Conservation (phyloP, 2,888 invertebrate species). For the Dexiosoma caninum region DNA sequence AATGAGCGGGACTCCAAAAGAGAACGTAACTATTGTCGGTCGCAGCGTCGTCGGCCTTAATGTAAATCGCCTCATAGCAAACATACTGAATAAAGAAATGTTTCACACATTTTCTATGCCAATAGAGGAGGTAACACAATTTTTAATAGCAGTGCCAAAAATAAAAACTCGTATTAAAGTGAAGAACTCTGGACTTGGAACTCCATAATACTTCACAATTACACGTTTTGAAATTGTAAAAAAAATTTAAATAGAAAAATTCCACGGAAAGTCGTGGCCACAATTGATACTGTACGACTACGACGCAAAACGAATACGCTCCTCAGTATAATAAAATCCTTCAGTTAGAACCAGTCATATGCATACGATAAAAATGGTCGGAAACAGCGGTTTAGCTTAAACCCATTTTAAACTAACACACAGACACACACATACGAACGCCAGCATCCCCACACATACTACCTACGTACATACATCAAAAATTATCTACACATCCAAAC, state of each 20-base stretch:
- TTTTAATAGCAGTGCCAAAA: too few relatives aligned
- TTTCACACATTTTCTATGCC: too few relatives aligned
- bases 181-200: too few relatives aligned
- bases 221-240: not conserved
- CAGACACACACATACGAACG: not conserved
- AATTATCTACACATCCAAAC: slow-evolving; percentile 12
- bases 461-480: slow-evolving; percentile 14
- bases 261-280: too few relatives aligned
- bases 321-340: not conserved
- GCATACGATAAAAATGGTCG: not conserved
- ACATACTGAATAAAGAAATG: too few relatives aligned
- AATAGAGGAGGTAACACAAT: too few relatives aligned
- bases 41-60: too few relatives aligned
- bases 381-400: not conserved
- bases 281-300: not conserved
- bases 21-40: too few relatives aligned
- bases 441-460: not conserved
- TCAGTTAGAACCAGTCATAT: slow-evolving; percentile 7
- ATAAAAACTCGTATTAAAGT: too few relatives aligned
- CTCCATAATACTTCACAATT: too few relatives aligned
- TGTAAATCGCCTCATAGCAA: too few relatives aligned
- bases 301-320: not conserved
- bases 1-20: too few relatives aligned
- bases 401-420: not conserved
- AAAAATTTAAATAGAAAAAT: not conserved